Base-by-base conservation (phyloP, 2,797 vertebrate genomes). In the Megalops cyprinoides region DNA sequence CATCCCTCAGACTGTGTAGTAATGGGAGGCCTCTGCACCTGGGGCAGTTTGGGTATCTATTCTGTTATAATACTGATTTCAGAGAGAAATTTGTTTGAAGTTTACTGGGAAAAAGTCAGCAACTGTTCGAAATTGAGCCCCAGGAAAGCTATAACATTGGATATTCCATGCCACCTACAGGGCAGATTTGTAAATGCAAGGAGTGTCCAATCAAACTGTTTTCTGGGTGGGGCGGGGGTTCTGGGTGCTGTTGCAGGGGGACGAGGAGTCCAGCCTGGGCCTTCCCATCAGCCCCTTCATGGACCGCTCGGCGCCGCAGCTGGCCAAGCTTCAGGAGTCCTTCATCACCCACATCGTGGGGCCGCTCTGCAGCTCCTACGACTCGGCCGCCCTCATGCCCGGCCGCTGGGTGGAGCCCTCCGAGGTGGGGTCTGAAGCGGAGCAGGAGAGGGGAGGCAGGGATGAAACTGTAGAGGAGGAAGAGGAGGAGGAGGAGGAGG, bases 331-430 rank as follows among this genome's bases (percentile, higher is more conserved):
- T 60, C 98, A 99, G 91, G 98, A 99, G 83, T 99, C 98, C 0
- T 99, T 99, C 92, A 99, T 99, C 89, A 97, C 97, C 6, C 98
- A 99, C 92, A 99, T 99, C 0, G 98, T 99, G 87, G 97, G 98
- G 2, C 98, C 98, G 0, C 94, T 99, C 0, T 99, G 98, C 84
- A 96, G 96, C 89, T 99, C 97, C 18, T 99, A 99, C 5, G 93
- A 98, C 89, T 98, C 97, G 0, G 97, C 97, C 0, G 91, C 95
- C 76, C 95, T 99, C 67, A 97, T 99, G 90, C 98, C 98, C 0
- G 98, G 98, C 25, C 95, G 91, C 55, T 99, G 97, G 97, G 92
- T 97, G 81, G 96, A 98, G 39, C 93, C 94, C 0, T 87, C 20
- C 31, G 82, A 87, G 3, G 83, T 82, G 65, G 92, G 92, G 0